phyloP scores from a whole-genome alignment of 2,888 invertebrate genomes.

The Acronicta psi region DNA sequence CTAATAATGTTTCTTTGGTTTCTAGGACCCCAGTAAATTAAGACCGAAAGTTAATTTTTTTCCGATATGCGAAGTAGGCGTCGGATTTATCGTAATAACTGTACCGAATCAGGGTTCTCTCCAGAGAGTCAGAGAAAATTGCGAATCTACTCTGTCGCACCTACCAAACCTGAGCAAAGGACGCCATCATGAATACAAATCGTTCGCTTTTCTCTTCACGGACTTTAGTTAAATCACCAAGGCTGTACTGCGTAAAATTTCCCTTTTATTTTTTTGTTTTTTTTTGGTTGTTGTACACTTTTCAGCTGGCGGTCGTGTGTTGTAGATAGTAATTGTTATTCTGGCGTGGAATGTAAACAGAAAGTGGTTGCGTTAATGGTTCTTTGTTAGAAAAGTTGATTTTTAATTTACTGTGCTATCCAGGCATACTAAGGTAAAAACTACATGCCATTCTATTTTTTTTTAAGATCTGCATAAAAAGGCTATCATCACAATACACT shows the following conservation, averaged over 20 bases:
- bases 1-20: no score
- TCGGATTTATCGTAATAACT: conserved; percentile 55
- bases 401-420: conserved; percentile 24
- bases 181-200: conserved; percentile 66
- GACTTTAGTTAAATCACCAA: conserved; percentile 64
- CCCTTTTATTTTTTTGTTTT: conserved; percentile 44
- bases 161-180: conserved; percentile 61
- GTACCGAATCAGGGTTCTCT: conserved; percentile 56
- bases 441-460: no score
- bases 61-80: conserved; percentile 37
- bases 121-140: conserved; percentile 58
- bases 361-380: conserved; percentile 18
- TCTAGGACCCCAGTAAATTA: no score
- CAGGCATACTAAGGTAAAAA: background rate
- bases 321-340: conserved; percentile 47
- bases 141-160: conserved; percentile 60
- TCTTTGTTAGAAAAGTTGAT: conserved; percentile 35
- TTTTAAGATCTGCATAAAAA: no score
- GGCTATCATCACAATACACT: no score
- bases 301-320: conserved; percentile 34
- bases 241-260: conserved; percentile 59
- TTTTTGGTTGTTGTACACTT: conserved; percentile 37
- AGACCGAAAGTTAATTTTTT: conserved; percentile 25
- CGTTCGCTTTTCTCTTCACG: conserved; percentile 59
- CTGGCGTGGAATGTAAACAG: conserved; percentile 40